These are phyloP conservation scores for Rhagoletis zephyria DNA, from an alignment of 1,140 invertebrate genomes.

Conservation along the genomic window DNA sequence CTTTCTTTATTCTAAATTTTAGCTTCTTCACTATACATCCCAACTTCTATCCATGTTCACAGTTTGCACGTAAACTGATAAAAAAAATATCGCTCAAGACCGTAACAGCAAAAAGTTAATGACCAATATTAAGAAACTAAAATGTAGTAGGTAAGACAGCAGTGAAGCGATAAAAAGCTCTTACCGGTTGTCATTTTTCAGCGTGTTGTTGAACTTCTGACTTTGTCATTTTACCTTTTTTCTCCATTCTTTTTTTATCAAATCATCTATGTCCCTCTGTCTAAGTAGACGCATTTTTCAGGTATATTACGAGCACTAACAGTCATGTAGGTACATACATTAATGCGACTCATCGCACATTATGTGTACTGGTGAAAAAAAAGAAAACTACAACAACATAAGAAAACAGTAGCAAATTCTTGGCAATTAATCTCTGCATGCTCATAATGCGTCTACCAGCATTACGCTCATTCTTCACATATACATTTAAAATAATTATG, in stretches of 20 bases:
- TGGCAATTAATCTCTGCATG: constrained; percentile 50
- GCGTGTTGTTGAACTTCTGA: neutral
- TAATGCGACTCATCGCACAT: neutral
- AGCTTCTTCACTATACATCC: no score
- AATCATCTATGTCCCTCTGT: neutral
- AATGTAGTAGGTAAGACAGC: neutral
- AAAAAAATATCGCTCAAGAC: constrained; percentile 8
- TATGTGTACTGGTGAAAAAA: neutral
- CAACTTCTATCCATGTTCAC: no score
- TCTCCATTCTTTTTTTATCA: neutral
- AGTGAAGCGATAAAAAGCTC: neutral
- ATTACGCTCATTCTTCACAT: constrained; percentile 34
- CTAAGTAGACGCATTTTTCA: constrained; percentile 2
- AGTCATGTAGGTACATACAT: neutral
- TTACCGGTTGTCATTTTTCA: neutral
- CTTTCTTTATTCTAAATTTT: no score
- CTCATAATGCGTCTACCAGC: constrained; percentile 35
- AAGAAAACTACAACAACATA: neutral
- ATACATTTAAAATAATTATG: constrained; percentile 10
- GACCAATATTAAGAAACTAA: constrained; percentile 2
- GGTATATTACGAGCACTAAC: neutral
- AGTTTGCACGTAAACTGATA: no score
- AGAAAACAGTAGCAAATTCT: constrained; percentile 40
- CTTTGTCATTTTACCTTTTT: neutral
- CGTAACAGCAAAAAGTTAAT: constrained; percentile 44